Evolutionary conservation across 2,888 invertebrate species (phyloP), one percentile per base, ranked within the genome.

Genomic region (Zelleria hepariella): DNA sequence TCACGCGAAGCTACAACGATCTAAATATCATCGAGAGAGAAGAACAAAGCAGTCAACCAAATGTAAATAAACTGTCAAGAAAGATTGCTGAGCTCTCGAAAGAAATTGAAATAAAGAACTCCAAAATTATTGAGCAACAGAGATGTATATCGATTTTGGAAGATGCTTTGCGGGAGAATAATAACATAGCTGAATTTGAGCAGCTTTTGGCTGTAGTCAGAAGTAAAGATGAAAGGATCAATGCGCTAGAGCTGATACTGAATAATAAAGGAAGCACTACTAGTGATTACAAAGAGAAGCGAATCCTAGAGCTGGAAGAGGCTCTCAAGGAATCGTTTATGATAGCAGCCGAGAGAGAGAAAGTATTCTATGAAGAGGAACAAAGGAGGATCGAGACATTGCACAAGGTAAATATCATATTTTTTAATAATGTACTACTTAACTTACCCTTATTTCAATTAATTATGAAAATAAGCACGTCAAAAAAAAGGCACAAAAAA

Each of bases 261-360:
- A 90, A 93, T 67, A 92, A 91, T 65, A 80, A 80, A 61, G 77
- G 82, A 15, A 59, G 67, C 1, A 66, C 72, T 42, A 72, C 80
- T 27, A 71, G 73, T 20, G 91, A 80, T 61, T 72, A 76, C 55
- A 87, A 88, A 68, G 86, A 89, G 42, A 89, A 89, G 62, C 89
- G 93, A 63, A 93, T 95, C 69, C 90, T 94, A 67, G 94, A 95
- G 72, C 78, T 95, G 62, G 94, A 96, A 75, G 94, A 95, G 67
- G 96, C 96, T 21, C 85, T 97, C 62, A 91, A 95, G 62, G 95
- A 96, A 77, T 96, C 95, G 63, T 93, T 94, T 60, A 77, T 91
- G 72, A 91, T 94, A 69, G 92, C 93, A n/a, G 90, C 92, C 2
- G 93, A 94, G 65, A 88, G 93, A 63, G 93, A 93, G 68, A 89